phyloP scores from a whole-genome alignment of 1,140 invertebrate species.

The Pseudachorutes palmiensis region DNA sequence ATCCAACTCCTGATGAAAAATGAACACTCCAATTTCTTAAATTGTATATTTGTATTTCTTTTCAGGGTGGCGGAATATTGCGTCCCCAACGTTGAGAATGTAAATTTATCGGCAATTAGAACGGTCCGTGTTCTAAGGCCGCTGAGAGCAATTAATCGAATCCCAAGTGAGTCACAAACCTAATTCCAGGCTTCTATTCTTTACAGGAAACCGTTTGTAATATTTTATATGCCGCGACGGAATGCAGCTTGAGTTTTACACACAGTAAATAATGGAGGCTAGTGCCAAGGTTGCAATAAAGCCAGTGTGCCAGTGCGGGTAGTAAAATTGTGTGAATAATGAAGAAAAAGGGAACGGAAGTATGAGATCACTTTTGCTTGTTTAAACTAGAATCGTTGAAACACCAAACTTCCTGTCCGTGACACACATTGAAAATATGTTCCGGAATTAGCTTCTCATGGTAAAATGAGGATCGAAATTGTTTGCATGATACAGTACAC shows the following conservation, averaged over 20 bases:
- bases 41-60: slow-evolving; percentile 41
- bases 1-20: no score
- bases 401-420: no score
- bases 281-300: no score
- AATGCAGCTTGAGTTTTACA: neutral
- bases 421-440: no score
- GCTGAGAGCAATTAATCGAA: slow-evolving; percentile 94
- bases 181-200: neutral
- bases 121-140: slow-evolving; percentile 94
- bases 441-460: no score
- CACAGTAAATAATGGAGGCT: neutral
- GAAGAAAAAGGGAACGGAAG: neutral
- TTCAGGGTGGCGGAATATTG: slow-evolving; percentile 85
- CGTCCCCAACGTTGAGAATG: slow-evolving; percentile 82
- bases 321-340: neutral
- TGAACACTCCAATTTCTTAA: neutral
- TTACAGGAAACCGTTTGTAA: neutral
- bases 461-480: no score
- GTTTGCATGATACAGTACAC: no score
- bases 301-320: neutral
- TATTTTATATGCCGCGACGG: neutral
- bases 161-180: slow-evolving; percentile 81
- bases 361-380: neutral
- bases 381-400: no score
- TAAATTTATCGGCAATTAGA: slow-evolving; percentile 95